Evolutionary conservation across 2,888 invertebrate genomes (phyloP).

Genomic region (Hoplodrina ambigua): DNA sequence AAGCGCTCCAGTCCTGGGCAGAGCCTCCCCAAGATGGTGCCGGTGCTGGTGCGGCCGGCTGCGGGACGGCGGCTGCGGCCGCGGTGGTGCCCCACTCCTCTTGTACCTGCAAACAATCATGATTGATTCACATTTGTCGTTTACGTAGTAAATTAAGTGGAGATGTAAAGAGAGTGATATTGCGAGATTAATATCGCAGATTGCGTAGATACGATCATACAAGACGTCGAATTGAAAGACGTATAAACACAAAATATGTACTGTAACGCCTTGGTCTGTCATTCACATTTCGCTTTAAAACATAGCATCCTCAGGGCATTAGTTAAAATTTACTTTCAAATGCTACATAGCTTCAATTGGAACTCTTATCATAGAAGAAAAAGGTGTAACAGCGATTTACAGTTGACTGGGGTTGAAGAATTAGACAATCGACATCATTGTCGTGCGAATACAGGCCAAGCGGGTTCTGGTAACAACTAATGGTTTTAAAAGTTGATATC

Average conservation of each 20-base stretch:
- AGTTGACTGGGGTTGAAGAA: too few species aligned
- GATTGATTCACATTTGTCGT: neutral
- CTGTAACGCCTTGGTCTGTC: too few species aligned
- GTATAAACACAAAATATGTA: too few species aligned
- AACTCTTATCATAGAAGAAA: neutral
- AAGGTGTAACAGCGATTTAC: too few species aligned
- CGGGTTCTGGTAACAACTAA: neutral
- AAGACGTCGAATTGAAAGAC: neutral
- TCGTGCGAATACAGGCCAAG: neutral
- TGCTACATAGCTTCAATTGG: too few species aligned
- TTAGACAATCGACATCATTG: too few species aligned
- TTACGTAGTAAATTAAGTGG: neutral
- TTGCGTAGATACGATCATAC: neutral
- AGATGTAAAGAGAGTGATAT: too few species aligned
- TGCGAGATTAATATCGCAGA: too few species aligned
- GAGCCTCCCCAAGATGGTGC: slow-evolving; percentile 92
- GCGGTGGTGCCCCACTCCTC: slow-evolving; percentile 89
- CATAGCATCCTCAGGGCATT: too few species aligned
- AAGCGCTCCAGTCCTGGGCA: slow-evolving; percentile 89
- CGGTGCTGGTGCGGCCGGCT: slow-evolving; percentile 83
- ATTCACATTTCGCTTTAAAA: too few species aligned
- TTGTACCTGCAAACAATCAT: slow-evolving; percentile 80
- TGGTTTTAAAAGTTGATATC: too few species aligned
- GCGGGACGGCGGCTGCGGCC: slow-evolving; percentile 77
- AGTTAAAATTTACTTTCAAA: too few species aligned